phyloP scores from a whole-genome alignment of 2,113 vertebrate genomes.

The Brachirus orientalis region DNA sequence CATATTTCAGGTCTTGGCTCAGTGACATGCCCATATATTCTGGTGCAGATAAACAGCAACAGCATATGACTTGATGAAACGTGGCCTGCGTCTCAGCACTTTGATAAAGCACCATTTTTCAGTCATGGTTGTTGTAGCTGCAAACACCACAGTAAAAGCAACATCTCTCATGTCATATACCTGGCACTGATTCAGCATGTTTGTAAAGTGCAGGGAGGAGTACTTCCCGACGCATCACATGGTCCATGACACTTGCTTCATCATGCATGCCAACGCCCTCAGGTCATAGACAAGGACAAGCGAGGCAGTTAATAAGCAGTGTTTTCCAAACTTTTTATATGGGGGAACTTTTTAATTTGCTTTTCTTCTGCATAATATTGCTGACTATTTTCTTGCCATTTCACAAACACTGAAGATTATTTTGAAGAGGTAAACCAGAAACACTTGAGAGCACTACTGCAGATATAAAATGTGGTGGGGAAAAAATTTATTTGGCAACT shows the following conservation, averaged over 20 bases:
- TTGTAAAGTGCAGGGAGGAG: constrained; percentile 23
- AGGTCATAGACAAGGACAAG: constrained; percentile 47
- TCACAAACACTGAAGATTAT: no score
- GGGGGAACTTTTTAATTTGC: no score
- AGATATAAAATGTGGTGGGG: no score
- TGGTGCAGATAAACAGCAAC: constrained; percentile 57
- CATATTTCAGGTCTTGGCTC: constrained; percentile 31
- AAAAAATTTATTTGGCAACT: no score
- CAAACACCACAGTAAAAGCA: constrained; percentile 19
- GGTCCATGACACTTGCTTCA: no score
- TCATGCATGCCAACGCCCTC: constrained; percentile 3
- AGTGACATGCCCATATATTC: constrained; percentile 52
- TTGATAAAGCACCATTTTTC: constrained; percentile 50
- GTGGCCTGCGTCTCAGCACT: constrained; percentile 14
- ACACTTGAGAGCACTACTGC: no score
- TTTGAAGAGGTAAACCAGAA: no score
- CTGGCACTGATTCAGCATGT: constrained; percentile 60
- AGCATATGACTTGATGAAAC: constrained; percentile 42
- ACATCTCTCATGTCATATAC: constrained; percentile 52
- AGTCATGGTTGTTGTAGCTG: constrained; percentile 37
- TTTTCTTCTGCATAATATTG: no score
- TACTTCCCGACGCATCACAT: no score
- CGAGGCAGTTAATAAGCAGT: no score
- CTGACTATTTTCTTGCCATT: no score
- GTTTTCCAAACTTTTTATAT: no score